Conservation (phyloP, 1,140 invertebrate species). For the Drosophila truncata region DNA sequence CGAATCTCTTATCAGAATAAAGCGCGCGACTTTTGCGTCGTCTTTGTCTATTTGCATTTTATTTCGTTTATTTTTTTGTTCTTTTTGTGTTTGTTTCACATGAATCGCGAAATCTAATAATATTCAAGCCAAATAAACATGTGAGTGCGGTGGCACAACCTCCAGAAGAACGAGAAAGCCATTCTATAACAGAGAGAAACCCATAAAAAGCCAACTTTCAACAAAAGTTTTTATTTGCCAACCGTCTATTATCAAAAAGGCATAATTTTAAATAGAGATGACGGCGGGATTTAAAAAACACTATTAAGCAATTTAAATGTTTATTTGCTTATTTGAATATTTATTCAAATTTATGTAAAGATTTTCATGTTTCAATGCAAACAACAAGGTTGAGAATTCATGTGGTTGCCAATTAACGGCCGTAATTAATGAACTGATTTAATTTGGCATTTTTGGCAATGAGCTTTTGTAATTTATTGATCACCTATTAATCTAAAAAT, state of each 20-base stretch:
- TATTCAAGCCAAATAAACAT: conserved; percentile 65
- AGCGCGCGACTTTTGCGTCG: conserved; percentile 51
- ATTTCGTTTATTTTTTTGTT: conserved; percentile 23
- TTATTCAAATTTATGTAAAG: background rate
- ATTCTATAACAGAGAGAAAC: conserved; percentile 3
- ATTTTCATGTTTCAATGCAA: background rate
- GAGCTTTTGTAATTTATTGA: conserved; percentile 21
- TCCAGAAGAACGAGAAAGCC: conserved; percentile 11
- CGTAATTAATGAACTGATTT: background rate
- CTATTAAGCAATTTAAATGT: background rate
- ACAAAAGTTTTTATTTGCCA: conserved; percentile 22
- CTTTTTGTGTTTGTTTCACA: conserved; percentile 34
- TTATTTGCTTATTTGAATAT: background rate
- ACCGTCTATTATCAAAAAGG: background rate
- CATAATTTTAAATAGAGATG: conserved; percentile 7
- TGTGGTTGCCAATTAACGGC: background rate
- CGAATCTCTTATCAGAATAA: conserved; percentile 58
- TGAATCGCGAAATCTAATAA: conserved; percentile 59
- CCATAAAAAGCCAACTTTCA: conserved; percentile 25
- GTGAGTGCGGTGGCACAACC: conserved; percentile 25
- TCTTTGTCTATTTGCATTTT: conserved; percentile 68
- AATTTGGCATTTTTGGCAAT: conserved; percentile 8
- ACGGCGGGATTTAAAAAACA: background rate
- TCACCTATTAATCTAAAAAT: conserved; percentile 30
- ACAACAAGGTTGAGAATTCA: background rate